Evolutionary conservation across 1,140 invertebrate species (phyloP), one percentile per base, ranked within the genome.

Genomic region (Physella acuta): DNA sequence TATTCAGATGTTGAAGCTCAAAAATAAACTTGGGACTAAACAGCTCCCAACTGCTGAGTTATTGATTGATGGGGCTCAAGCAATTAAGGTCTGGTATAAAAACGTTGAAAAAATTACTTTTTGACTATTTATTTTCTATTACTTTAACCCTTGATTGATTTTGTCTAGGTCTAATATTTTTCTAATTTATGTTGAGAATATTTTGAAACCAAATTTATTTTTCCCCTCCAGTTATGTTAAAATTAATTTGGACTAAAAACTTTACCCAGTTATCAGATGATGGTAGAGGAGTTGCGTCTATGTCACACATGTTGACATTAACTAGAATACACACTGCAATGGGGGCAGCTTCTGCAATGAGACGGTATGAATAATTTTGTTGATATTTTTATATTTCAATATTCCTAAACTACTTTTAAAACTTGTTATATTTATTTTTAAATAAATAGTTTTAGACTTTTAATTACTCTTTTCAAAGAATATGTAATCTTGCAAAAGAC

Each of bases 31-130:
- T 14, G 88, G 88, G 36, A 90, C 89, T 1, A 75, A 85, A 61
- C 89, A 90, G 74, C 73, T 90, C n/a, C 89, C 89, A 24, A 90
- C 89, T 3, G 89, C 88, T 4, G 89, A 90, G 74, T 78, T 90
- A 3, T 76, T 89, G 16, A 77, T 90, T 4, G 86, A 89, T 79
- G 89, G 89, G 20, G 79, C 85, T 20, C 74, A 77, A 28, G 89
- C 88, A 4, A 74, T 79, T 56, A 84, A 80, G 78, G 85, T 86
- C 55, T 70, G 64, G 67, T 17, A 51, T 14, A n/a, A n/a, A n/a
- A n/a, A n/a, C n/a, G n/a, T n/a, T n/a, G n/a, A n/a, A n/a, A n/a
- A n/a, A n/a, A n/a, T n/a, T n/a, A n/a, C n/a, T n/a, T n/a, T n/a
- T n/a, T n/a, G n/a, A n/a, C n/a, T n/a, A n/a, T n/a, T n/a, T n/a